These are phyloP conservation scores for Melinopterus prodromus DNA, from an alignment of 2,888 invertebrate species.

Conservation along the genomic window DNA sequence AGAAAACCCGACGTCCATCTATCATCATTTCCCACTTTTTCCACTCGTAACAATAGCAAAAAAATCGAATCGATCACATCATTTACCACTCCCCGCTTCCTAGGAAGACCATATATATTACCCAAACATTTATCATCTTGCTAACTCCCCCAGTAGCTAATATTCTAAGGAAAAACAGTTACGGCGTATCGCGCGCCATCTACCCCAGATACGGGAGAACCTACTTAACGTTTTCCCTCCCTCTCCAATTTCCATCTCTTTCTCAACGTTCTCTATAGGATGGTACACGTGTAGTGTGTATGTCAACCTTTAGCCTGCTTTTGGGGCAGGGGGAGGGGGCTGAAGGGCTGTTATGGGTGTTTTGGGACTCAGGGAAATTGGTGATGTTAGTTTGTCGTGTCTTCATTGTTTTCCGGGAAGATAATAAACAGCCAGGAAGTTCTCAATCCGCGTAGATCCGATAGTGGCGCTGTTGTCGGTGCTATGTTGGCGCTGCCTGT, in stretches of 20 bases:
- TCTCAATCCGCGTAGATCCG: background rate
- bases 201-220: background rate
- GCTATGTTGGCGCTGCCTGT: background rate
- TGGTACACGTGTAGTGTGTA: background rate
- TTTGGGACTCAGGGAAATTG: no score
- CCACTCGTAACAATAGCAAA: background rate
- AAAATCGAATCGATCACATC: background rate
- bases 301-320: background rate
- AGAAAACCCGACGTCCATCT: background rate
- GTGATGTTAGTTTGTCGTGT: background rate
- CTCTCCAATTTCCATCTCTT: background rate
- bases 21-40: background rate
- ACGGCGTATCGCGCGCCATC: background rate
- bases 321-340: background rate
- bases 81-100: background rate
- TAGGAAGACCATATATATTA: background rate
- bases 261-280: background rate
- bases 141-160: background rate
- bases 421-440: background rate
- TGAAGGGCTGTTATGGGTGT: background rate
- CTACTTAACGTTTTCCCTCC: background rate
- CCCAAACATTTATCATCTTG: background rate
- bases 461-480: background rate
- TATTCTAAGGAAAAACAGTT: background rate
- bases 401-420: background rate